Percentiles rank a stretch among this genome's conserved stretches.
Evolutionary conservation across 2,797 vertebrate genomes (phyloP).

Genomic region (Hemitrygon akajei): DNA sequence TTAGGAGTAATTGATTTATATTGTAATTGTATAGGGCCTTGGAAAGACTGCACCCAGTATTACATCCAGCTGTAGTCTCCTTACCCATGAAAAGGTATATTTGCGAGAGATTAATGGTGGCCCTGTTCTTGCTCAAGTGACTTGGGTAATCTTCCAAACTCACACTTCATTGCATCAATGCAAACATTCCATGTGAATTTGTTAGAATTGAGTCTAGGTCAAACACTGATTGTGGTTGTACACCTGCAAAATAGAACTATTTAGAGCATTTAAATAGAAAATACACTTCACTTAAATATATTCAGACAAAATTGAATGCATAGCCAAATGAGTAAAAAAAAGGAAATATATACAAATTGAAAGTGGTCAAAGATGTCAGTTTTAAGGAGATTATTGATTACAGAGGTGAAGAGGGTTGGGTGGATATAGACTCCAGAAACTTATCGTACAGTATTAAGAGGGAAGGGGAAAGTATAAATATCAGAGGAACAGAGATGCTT

Average conservation of each 20-base stretch:
- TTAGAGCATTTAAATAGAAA: neutral
- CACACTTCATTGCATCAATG: no score
- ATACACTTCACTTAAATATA: neutral
- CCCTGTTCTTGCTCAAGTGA: no score
- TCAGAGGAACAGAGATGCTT: neutral
- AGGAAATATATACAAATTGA: no score
- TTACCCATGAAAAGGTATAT: no score
- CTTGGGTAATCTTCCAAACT: no score
- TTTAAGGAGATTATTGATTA: neutral
- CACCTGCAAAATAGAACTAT: neutral
- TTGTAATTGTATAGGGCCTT: no score
- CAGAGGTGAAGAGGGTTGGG: neutral
- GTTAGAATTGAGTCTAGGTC: no score
- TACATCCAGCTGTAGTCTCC: no score
- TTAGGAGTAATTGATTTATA: no score
- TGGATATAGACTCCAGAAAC: neutral
- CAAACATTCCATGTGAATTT: no score
- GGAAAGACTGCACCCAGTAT: no score
- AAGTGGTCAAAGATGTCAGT: neutral
- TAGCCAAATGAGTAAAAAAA: neutral
- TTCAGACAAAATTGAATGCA: neutral
- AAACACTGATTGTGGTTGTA: neutral
- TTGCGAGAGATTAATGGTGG: no score
- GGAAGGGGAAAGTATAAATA: neutral
- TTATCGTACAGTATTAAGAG: neutral